Conservation (phyloP, 2,113 vertebrate genomes). For the Scophthalmus maximus region DNA sequence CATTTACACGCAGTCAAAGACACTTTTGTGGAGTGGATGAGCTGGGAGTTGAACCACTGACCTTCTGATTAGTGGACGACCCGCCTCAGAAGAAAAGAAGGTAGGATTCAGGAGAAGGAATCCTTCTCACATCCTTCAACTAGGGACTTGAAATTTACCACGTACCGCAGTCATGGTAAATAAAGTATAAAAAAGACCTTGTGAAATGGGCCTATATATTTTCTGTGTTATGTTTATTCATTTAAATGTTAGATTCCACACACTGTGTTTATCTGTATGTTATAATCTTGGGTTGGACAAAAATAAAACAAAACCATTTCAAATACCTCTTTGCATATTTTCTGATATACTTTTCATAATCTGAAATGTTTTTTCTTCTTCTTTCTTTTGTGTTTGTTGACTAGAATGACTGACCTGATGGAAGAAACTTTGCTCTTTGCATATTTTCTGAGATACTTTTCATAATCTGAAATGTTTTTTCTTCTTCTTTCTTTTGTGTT, state of each 20-base stretch:
- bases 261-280: background rate
- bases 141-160: background rate
- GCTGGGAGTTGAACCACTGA: too few relatives aligned
- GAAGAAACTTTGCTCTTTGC: background rate
- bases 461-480: background rate
- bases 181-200: background rate
- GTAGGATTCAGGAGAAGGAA: constrained; percentile 4
- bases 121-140: constrained; percentile 17
- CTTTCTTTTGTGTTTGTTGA: background rate
- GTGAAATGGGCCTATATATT: background rate
- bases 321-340: background rate
- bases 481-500: background rate
- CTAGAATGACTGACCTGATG: background rate
- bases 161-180: background rate
- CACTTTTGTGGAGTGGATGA: too few relatives aligned
- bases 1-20: too few relatives aligned
- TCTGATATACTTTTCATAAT: background rate
- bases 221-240: background rate
- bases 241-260: background rate
- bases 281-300: background rate
- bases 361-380: background rate
- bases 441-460: background rate
- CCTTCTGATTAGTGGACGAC: too few relatives aligned
- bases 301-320: too few relatives aligned
- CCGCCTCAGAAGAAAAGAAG: background rate